Conservation (phyloP, 2,888 invertebrate genomes). For the Meliscaeva auricollis region DNA sequence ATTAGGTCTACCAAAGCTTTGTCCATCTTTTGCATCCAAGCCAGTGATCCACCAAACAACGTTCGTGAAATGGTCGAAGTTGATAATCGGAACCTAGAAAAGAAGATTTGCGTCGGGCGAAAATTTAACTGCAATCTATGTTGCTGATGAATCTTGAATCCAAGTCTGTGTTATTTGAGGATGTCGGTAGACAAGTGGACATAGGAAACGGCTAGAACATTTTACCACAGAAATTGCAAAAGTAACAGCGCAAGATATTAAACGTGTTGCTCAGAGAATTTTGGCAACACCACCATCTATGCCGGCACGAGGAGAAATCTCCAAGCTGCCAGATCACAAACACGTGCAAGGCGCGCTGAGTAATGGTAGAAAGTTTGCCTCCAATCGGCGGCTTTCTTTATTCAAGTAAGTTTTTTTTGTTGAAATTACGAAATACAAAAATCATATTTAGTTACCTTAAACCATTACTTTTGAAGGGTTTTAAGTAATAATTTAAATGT, state of each 20-base stretch:
- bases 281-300: conserved; percentile 93
- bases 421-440: conserved; percentile 12
- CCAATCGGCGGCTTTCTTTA: conserved; percentile 81
- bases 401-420: conserved; percentile 79
- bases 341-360: conserved; percentile 88
- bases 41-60: conserved; percentile 95
- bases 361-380: conserved; percentile 80
- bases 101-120: conserved; percentile 94
- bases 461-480: too few relatives aligned
- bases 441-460: conserved; percentile 5
- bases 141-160: conserved; percentile 99
- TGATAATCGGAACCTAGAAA: conserved; percentile 89
- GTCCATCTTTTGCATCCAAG: conserved; percentile 97
- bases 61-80: conserved; percentile 94
- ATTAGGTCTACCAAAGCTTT: conserved; percentile 96
- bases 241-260: conserved; percentile 92
- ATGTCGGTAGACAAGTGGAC: conserved; percentile 98
- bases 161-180: conserved; percentile 99
- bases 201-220: conserved; percentile 94
- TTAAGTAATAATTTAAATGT: too few relatives aligned
- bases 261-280: conserved; percentile 93
- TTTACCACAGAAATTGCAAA: conserved; percentile 97
- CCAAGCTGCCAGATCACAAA: conserved; percentile 90
- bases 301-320: conserved; percentile 95
- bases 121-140: conserved; percentile 99